Conservation (phyloP, 1,140 invertebrate species). For the Gryon sp. region DNA sequence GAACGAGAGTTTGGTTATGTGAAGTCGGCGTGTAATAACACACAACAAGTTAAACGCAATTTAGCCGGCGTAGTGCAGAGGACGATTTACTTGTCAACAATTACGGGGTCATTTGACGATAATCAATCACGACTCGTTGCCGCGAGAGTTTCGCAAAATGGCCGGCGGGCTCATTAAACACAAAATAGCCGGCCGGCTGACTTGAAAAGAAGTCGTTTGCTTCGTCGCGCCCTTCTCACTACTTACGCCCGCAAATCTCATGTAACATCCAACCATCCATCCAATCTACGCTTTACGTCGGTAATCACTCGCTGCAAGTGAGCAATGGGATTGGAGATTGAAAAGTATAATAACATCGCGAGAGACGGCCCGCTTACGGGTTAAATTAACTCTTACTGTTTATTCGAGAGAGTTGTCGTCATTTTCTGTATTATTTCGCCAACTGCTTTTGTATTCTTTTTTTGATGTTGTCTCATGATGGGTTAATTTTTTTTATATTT, state of each 20-base stretch:
- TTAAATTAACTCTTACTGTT: slow-evolving; percentile 38
- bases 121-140: slow-evolving; percentile 27
- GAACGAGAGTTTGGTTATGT: no score
- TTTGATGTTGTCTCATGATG: no score
- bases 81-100: slow-evolving; percentile 29
- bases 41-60: no score
- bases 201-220: slow-evolving; percentile 32
- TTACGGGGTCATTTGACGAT: slow-evolving; percentile 21
- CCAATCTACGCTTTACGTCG: slow-evolving; percentile 65
- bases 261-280: no score
- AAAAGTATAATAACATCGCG: slow-evolving; percentile 44
- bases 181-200: slow-evolving; percentile 28
- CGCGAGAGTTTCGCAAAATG: slow-evolving; percentile 13
- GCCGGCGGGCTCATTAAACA: slow-evolving; percentile 27
- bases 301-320: slow-evolving; percentile 69
- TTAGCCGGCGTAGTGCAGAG: no score
- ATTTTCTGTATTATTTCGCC: slow-evolving; percentile 27
- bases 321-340: slow-evolving; percentile 56
- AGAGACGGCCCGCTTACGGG: slow-evolving; percentile 23
- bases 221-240: slow-evolving; percentile 40
- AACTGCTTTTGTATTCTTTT: slow-evolving; percentile 2
- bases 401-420: slow-evolving; percentile 28
- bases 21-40: neutral
- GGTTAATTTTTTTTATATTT: no score
- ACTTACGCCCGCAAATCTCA: slow-evolving; percentile 38